Evolutionary conservation across 2,113 vertebrate species (phyloP).

Genomic region (Butorides virescens): DNA sequence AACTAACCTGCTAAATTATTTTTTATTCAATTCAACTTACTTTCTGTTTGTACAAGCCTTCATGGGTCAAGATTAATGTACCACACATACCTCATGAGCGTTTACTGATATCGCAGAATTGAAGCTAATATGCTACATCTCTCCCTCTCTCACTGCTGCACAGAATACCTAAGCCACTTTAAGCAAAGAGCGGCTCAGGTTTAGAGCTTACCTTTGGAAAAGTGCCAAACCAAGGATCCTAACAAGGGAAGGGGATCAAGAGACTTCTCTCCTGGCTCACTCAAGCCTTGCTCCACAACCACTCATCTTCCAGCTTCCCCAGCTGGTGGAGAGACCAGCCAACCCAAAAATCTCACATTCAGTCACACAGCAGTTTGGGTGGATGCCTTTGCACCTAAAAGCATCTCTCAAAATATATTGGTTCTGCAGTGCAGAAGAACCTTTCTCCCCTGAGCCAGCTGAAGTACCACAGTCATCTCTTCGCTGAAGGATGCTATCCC

Average conservation of each 20-base stretch:
- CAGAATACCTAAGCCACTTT: not conserved
- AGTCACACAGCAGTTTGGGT: not conserved
- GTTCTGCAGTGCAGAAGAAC: not conserved
- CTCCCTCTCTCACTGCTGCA: not conserved
- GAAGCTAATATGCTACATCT: not conserved
- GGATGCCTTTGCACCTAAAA: not conserved
- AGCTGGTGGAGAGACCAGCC: not conserved
- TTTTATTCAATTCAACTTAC: slow-evolving; percentile 24
- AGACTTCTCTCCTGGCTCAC: not conserved
- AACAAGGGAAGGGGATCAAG: not conserved
- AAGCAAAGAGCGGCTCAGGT: not conserved
- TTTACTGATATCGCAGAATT: not conserved
- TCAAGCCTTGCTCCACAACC: not conserved
- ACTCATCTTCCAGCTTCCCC: not conserved
- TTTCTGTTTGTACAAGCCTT: not conserved
- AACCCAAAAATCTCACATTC: not conserved
- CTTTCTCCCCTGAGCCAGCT: not conserved
- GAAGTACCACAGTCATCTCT: accelerated
- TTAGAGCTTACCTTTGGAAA: not conserved
- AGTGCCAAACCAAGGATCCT: not conserved
- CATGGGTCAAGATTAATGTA: not conserved
- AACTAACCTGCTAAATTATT: not conserved
- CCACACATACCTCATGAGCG: not conserved
- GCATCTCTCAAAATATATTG: not conserved
- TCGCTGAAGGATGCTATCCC: not conserved